Percentiles rank a stretch among this genome's conserved stretches.
phyloP scores from a whole-genome alignment of 2,797 vertebrate species.

The Sciurus carolinensis region DNA sequence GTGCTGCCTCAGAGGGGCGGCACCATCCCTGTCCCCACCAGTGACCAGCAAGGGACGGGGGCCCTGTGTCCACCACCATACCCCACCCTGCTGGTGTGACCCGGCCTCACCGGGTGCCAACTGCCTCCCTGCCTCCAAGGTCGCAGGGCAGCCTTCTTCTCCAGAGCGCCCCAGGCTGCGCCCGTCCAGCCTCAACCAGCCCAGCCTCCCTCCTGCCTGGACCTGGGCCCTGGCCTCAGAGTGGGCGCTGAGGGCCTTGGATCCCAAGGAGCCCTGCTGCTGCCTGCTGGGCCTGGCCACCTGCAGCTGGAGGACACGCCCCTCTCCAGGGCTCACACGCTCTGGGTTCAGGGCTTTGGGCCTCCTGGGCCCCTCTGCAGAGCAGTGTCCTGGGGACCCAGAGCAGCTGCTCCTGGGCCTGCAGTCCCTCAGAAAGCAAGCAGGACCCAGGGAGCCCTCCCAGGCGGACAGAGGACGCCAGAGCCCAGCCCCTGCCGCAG shows the following conservation, averaged over 20 bases:
- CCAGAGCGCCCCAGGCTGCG: too few species aligned
- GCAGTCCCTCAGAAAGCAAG: background rate
- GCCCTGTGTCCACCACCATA: rapidly evolving
- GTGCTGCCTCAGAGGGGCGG: too few species aligned
- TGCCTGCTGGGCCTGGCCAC: background rate
- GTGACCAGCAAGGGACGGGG: too few species aligned
- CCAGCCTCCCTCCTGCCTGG: too few species aligned
- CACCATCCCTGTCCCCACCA: background rate
- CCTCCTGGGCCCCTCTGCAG: background rate
- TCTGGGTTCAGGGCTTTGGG: too few species aligned
- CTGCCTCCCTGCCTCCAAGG: too few species aligned
- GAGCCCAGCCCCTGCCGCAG: background rate
- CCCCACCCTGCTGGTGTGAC: too few species aligned
- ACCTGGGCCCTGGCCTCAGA: background rate
- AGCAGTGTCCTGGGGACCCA: background rate
- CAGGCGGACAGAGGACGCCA: background rate
- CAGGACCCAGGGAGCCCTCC: background rate
- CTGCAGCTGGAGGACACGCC: background rate
- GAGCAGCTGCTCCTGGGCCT: background rate
- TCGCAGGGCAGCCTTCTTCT: background rate
- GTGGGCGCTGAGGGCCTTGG: too few species aligned
- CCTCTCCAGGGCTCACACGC: background rate
- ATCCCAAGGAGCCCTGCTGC: too few species aligned
- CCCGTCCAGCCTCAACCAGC: too few species aligned
- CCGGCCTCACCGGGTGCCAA: too few species aligned